Conservation (phyloP, 2,888 invertebrate species). For the Ophonus ardosiacus region DNA sequence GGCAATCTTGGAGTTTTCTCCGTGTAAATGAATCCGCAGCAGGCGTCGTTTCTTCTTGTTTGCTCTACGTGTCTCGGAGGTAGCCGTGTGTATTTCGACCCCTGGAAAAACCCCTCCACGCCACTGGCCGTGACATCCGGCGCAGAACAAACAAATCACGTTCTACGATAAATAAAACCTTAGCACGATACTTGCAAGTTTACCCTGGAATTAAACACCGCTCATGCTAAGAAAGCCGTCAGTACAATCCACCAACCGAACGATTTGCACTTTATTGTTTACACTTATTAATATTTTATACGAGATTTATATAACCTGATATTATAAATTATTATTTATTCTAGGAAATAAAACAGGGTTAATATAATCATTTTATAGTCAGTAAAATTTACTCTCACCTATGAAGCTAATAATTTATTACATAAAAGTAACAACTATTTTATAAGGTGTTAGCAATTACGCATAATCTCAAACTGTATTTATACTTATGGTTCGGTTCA, state of each 20-base stretch:
- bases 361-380: too few species aligned
- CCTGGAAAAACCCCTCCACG: conserved; percentile 12
- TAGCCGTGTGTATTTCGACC: conserved; percentile 31
- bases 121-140: conserved; percentile 10
- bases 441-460: too few species aligned
- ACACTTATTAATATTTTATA: neutral
- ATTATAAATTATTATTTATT: too few species aligned
- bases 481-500: too few species aligned
- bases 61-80: conserved; percentile 25
- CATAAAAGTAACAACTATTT: too few species aligned
- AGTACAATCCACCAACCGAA: neutral
- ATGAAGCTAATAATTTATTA: too few species aligned
- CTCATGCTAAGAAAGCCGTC: neutral
- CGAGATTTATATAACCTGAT: neutral
- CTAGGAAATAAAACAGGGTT: too few species aligned
- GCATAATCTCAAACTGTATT: too few species aligned
- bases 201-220: conserved; percentile 21
- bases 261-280: neutral
- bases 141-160: conserved; percentile 41
- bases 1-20: neutral
- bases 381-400: too few species aligned
- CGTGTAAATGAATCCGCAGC: neutral
- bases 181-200: conserved; percentile 25
- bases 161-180: conserved; percentile 41
- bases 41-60: neutral